Evolutionary conservation across 1,140 invertebrate species (phyloP).

Genomic region (Drosophila cardini): DNA sequence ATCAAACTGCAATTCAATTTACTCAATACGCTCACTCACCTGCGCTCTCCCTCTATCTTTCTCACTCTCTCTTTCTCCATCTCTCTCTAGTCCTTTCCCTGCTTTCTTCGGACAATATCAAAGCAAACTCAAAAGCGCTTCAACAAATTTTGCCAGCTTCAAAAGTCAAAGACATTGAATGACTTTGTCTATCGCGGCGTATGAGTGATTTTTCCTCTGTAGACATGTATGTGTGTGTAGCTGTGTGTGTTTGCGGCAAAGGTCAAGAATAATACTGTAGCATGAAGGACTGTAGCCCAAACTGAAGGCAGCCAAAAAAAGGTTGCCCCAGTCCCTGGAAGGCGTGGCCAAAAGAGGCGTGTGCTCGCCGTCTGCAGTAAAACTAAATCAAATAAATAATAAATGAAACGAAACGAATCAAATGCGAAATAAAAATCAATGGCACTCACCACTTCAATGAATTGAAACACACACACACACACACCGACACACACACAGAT

Average conservation of each 20-base stretch:
- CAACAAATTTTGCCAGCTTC: conserved; percentile 8
- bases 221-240: conserved; percentile 6
- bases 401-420: conserved; percentile 81
- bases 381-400: conserved; percentile 83
- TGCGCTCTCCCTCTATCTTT: background rate
- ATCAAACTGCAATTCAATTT: background rate
- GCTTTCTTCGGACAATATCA: conserved; percentile 1
- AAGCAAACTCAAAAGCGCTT: conserved; percentile 20
- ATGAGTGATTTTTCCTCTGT: conserved; percentile 69
- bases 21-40: background rate
- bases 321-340: conserved; percentile 27
- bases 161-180: background rate
- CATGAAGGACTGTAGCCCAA: background rate
- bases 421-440: conserved; percentile 82
- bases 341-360: background rate
- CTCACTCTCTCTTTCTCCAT: too few relatives aligned
- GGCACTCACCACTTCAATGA: conserved; percentile 78
- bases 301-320: conserved; percentile 27
- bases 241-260: conserved; percentile 15
- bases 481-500: conserved; percentile 1
- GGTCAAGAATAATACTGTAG: conserved; percentile 11
- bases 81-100: background rate
- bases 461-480: conserved; percentile 59
- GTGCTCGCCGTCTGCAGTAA: conserved; percentile 48
- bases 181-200: conserved; percentile 46